Base-by-base conservation (phyloP, 2,888 invertebrate genomes). In the Podabrus alpinus region DNA sequence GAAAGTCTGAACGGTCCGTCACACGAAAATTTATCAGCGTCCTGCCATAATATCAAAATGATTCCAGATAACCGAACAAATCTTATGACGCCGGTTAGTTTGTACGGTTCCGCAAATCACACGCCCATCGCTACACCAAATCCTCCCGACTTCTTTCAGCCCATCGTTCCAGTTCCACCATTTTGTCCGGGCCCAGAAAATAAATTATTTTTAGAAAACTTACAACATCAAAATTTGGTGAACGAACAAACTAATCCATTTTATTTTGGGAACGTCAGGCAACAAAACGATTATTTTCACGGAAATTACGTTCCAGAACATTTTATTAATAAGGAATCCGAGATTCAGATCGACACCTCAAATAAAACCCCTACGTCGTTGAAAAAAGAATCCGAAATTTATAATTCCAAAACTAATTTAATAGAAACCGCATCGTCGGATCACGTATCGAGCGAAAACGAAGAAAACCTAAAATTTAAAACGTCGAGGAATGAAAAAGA, bases 301-400 rank as follows among this genome's bases (percentile, higher is more conserved):
- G 79, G 82, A 21, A 77, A 84, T 24, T 86, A 86, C 78, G 85
- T 84, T 74, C 86, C 86, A 5, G 85, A 85, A 13, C 83, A 82
- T 73, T 85, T 82, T 62, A 60, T 68, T 9, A 71, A 71, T 21
- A 73, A 77, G 7, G 74, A 68, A 45, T 21, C 17, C 21, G 45
- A 15, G 24, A 64, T 11, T 3, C 15, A 72, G 29, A 62, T 9
- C 66, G 66, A 67, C 66, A 59, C 17, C 45, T 67, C 45, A 16
- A 68, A 13, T 60, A 62, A 17, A 77, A 66, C n/a, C 74, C 75
- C 29, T 69, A 71, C 10, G 69, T 59, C 59, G 17, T 64, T 72
- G 17, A 69, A 64, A 60, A 79, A 80, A 64, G 76, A 81, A 17
- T 29, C 71, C 3, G 79, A 80, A 59, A 66, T 78, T 1, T 81